These are phyloP conservation scores for Ischnus inquisitorius DNA, from an alignment of 2,888 invertebrate species.

Conservation along the genomic window DNA sequence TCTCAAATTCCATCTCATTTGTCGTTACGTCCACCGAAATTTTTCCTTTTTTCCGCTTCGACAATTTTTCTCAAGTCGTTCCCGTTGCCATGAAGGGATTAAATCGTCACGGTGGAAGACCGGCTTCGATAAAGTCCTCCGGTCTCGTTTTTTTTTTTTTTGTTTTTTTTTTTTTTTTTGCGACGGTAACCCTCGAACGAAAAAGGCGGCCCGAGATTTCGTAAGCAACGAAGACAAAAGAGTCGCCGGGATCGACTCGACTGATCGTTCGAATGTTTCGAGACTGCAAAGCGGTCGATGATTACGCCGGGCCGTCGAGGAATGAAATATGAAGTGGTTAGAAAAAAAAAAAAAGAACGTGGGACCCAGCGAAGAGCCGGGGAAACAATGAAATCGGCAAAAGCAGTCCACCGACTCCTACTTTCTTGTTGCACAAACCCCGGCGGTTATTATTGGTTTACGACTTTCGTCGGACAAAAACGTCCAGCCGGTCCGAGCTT, in stretches of 20 bases:
- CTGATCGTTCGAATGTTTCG: not conserved
- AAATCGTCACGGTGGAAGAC: conserved; percentile 1
- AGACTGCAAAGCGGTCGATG: conserved; percentile 8
- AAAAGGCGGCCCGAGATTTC: conserved; percentile 46
- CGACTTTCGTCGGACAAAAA: conserved; percentile 68
- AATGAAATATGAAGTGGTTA: conserved; percentile 49
- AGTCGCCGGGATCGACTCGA: not conserved
- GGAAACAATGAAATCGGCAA: conserved; percentile 37
- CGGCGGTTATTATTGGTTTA: conserved; percentile 71
- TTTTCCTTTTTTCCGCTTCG: not conserved
- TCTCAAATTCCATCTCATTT: conserved; percentile 61
- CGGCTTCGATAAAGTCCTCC: not conserved
- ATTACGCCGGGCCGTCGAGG: conserved; percentile 57
- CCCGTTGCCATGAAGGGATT: not conserved
- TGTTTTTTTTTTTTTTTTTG: no score
- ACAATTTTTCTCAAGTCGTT: not conserved
- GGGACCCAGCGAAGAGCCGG: conserved; percentile 24
- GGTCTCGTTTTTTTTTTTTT: no score
- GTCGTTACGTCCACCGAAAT: conserved; percentile 40
- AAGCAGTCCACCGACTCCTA: conserved; percentile 3
- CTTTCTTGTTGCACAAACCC: not conserved
- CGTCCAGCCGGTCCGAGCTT: conserved; percentile 52
- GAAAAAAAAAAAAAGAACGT: conserved; percentile 42
- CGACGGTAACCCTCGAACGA: not conserved
- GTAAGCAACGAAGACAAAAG: conserved; percentile 10